Evolutionary conservation across 30 jellyfish, hydroid and myxozoan genomes (phyloP), one percentile per base, ranked within the genome.

Genomic region (Catostylus mosaicus): DNA sequence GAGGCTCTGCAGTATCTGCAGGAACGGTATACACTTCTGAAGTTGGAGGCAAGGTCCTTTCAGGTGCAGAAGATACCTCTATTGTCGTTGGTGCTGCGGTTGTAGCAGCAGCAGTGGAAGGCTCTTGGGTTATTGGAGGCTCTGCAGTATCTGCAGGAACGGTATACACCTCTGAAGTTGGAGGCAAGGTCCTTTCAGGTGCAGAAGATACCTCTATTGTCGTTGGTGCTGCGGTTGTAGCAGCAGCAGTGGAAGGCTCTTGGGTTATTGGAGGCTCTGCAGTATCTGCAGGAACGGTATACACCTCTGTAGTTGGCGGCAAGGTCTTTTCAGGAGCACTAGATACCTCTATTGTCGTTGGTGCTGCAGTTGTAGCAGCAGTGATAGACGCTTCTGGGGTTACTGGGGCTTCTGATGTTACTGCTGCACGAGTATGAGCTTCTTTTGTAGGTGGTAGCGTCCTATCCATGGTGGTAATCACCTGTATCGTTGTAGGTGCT

Each of bases 1-100:
- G 71, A 18, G 71, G 75, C 18, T 56, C 88, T 1, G 37, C 6
- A 2, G 88, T 56, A 7, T 50, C 67, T 24, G 77, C 54, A 50
- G 51, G 66, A 26, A 27, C 3, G 0, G 61, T 32, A 29, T 22
- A 19, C 23, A 45, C 75, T 12, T 36, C 60, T 19, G 54, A 29
- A 30, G 51, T 70, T 3, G 72, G 59, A 11, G 62, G 62, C 40
- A 32, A 30, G 0, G 88, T 35, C 11, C 27, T 50, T 1, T 61
- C 48, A 0, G 78, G 14, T 12, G 48, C 59, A 7, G 23, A 32
- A 29, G 63, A 10, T 50, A 9, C 2, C 63, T 50, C 63, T 18
- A 50, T 4, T 50, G 63, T 10, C 5, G 63, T 50, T 50, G 63
- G 63, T 8, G 26, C 33, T 1, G 62, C 86, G 2, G 47, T 18